Evolutionary conservation across 2,888 invertebrate species (phyloP).

Genomic region (Sthenelais limicola): DNA sequence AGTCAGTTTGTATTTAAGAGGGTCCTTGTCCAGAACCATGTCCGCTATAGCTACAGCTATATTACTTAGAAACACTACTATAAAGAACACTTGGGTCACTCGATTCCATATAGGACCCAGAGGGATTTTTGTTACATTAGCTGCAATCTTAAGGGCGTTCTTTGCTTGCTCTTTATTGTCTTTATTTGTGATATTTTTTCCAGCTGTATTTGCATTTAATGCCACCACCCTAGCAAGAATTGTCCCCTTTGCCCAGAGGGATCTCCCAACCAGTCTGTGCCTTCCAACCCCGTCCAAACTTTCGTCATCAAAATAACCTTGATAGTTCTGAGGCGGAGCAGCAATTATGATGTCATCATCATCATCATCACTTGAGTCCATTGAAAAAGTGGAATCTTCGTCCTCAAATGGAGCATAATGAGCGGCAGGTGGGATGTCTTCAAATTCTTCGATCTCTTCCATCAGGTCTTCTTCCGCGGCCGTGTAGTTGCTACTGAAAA

Average conservation of each 20-base stretch:
- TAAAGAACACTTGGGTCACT: conserved; percentile 28
- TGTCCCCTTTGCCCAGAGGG: conserved; percentile 33
- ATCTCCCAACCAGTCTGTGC: neutral
- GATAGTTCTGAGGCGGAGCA: neutral
- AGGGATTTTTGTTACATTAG: conserved; percentile 41
- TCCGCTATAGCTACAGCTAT: conserved; percentile 40
- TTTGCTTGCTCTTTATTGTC: conserved; percentile 41
- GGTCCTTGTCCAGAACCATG: conserved; percentile 9
- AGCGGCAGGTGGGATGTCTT: neutral
- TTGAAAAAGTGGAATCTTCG: too few species aligned
- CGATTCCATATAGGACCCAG: conserved; percentile 41
- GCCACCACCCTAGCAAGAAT: conserved; percentile 21
- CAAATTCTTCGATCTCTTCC: conserved; percentile 26
- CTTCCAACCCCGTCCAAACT: neutral
- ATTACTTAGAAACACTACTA: conserved; percentile 43
- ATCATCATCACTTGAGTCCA: neutral
- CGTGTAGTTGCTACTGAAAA: too few species aligned
- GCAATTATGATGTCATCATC: neutral
- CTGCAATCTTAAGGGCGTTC: conserved; percentile 34
- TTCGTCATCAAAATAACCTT: neutral
- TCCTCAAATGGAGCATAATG: neutral
- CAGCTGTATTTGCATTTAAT: neutral
- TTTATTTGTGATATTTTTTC: conserved; percentile 17
- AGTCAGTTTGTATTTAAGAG: conserved; percentile 44
- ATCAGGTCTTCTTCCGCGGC: conserved; percentile 16